Evolutionary conservation across 2,888 invertebrate species (phyloP).

Genomic region (Troglohyphantes excavatus): DNA sequence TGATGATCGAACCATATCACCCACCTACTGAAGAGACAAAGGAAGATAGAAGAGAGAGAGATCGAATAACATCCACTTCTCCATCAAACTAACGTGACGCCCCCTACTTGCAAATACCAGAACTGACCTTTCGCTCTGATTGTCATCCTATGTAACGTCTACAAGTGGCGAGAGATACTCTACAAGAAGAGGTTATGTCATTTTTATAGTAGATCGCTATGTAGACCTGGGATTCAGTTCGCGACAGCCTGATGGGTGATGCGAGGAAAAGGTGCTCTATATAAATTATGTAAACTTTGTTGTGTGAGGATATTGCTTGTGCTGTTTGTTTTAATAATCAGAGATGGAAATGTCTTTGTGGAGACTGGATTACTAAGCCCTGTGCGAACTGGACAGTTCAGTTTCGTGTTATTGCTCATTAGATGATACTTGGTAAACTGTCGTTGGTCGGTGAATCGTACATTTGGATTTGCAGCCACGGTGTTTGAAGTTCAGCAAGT

Average conservation of each 20-base stretch:
- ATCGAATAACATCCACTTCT: background rate
- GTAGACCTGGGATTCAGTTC: background rate
- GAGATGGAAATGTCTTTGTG: background rate
- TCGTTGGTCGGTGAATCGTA: background rate
- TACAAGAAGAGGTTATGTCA: background rate
- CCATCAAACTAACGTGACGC: background rate
- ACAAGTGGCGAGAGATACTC: background rate
- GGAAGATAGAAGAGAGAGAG: background rate
- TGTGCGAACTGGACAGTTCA: background rate
- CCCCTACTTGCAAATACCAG: background rate
- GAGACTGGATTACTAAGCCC: background rate
- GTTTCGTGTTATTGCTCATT: background rate
- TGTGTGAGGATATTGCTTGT: background rate
- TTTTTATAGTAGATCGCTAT: background rate
- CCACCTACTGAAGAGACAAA: constrained; percentile 2
- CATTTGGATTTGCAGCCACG: no score
- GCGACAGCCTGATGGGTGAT: background rate
- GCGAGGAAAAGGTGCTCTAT: constrained; percentile 8
- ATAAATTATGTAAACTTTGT: background rate
- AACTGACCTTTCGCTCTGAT: background rate
- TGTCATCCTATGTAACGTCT: constrained; percentile 11
- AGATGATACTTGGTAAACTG: background rate
- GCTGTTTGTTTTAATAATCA: background rate
- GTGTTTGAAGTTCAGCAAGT: no score
- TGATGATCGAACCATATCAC: constrained; percentile 72